Evolutionary conservation across 2,113 vertebrate genomes (phyloP).

Genomic region (Passer domesticus): DNA sequence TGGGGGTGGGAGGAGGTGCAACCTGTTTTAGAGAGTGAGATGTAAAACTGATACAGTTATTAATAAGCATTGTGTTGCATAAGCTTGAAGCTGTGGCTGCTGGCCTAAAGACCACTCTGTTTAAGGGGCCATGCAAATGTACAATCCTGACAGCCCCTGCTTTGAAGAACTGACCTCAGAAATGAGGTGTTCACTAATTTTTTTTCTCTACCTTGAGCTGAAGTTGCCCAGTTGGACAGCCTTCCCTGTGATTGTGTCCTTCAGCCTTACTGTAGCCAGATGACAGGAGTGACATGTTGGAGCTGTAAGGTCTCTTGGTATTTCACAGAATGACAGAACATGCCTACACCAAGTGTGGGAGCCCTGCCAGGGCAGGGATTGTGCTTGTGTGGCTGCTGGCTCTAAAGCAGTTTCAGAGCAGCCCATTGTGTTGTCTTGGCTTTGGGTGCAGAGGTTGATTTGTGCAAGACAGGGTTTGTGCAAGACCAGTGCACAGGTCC

Average conservation of each 20-base stretch:
- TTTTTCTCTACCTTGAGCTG: neutral
- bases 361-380: neutral
- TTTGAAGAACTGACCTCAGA: neutral
- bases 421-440: neutral
- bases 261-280: neutral
- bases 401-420: neutral
- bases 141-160: neutral
- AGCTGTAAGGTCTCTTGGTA: neutral
- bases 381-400: neutral
- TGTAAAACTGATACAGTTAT: slow-evolving; percentile 35
- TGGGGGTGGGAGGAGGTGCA: slow-evolving; percentile 54
- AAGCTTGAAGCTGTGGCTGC: neutral
- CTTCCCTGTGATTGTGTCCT: neutral
- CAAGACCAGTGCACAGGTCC: neutral
- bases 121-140: neutral
- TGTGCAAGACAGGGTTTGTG: neutral
- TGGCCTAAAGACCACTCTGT: neutral
- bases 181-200: neutral
- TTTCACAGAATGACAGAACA: neutral
- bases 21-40: slow-evolving; percentile 13
- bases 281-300: neutral
- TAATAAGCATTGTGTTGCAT: slow-evolving; percentile 45
- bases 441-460: neutral
- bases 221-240: neutral
- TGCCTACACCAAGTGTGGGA: rapidly evolving